A percentile compares a stretch with the other conserved stretches of the same genome.
phyloP scores from a whole-genome alignment of 2,113 vertebrate species.

The Nothoprocta perdicaria region DNA sequence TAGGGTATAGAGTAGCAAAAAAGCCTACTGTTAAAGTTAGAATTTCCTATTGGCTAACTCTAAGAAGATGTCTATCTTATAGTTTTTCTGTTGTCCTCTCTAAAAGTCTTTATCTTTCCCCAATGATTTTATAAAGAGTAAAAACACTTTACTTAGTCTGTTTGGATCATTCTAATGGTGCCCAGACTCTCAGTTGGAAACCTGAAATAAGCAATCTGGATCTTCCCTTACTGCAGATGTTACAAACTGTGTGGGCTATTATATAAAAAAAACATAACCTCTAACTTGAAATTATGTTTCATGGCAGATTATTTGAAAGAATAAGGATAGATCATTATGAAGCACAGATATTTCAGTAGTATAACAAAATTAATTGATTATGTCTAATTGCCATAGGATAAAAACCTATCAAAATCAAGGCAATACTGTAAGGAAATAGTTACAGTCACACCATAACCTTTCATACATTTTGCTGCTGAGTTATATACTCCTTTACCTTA shows the following conservation, averaged over 20 bases:
- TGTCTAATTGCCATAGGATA: not conserved
- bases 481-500: not conserved
- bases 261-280: not conserved
- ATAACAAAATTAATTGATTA: constrained; percentile 4
- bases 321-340: not conserved
- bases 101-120: not conserved
- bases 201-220: not conserved
- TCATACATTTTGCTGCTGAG: not conserved
- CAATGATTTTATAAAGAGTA: not conserved
- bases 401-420: not conserved
- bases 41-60: not conserved
- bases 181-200: not conserved
- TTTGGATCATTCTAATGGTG: not conserved
- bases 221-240: not conserved
- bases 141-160: not conserved
- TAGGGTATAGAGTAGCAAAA: not conserved
- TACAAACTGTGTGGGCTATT: not conserved
- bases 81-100: not conserved
- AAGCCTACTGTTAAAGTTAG: fast-evolving
- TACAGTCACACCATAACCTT: not conserved
- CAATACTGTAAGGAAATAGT: not conserved
- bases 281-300: not conserved
- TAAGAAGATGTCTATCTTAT: not conserved
- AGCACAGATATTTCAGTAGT: not conserved
- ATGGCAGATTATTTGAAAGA: not conserved